phyloP scores from a whole-genome alignment of 2,888 invertebrate species.

The Philopedon plagiatum region DNA sequence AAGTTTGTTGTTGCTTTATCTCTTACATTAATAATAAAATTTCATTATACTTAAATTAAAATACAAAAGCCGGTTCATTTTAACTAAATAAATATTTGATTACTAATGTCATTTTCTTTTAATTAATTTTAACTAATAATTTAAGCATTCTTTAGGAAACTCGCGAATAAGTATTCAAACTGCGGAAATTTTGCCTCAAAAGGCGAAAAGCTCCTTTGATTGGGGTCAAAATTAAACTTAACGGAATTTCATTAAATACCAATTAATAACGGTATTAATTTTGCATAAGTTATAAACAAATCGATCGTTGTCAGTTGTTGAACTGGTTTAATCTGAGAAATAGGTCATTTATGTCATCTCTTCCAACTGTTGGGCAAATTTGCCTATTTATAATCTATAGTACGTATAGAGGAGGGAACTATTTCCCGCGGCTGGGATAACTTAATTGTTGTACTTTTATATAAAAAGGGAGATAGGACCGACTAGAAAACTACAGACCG shows the following conservation, averaged over 20 bases:
- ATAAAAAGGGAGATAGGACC: too few relatives aligned
- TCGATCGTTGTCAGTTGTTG: neutral
- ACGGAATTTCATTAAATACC: constrained; percentile 10
- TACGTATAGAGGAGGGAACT: too few relatives aligned
- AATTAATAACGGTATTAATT: constrained; percentile 1
- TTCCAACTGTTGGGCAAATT: neutral
- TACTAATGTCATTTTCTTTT: neutral
- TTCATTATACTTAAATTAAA: neutral
- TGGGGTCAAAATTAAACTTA: constrained; percentile 9
- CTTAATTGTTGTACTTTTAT: too few relatives aligned
- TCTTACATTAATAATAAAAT: neutral
- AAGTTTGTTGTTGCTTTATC: too few relatives aligned
- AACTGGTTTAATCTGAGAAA: neutral
- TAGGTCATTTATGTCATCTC: neutral
- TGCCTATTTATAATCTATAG: neutral
- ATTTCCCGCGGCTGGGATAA: too few relatives aligned
- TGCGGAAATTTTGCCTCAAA: neutral
- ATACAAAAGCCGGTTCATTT: neutral
- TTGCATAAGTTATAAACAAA: constrained; percentile 6
- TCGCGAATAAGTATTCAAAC: constrained; percentile 8
- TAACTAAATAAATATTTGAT: constrained; percentile 3
- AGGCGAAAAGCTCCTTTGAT: constrained; percentile 5
- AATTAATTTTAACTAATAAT: constrained; percentile 6
- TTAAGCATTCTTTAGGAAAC: constrained; percentile 5
- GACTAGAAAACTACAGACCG: too few relatives aligned